A percentile compares a stretch with the other conserved stretches of the same genome.
These are phyloP conservation scores for Euleptes europaea DNA, from an alignment of 2,113 vertebrate species.

Conservation along the genomic window DNA sequence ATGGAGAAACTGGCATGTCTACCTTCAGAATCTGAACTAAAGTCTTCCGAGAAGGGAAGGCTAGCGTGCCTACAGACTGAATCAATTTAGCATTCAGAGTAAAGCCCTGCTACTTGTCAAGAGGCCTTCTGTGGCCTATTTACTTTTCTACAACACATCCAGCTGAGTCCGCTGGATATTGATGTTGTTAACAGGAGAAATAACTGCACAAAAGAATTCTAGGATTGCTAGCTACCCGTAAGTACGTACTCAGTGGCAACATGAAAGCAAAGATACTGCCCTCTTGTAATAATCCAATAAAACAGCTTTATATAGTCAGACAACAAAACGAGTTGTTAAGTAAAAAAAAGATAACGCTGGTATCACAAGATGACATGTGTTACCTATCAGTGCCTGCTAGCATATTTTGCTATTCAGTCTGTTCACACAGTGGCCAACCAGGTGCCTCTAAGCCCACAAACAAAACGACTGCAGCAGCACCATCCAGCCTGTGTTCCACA, in stretches of 20 bases:
- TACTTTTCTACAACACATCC: neutral
- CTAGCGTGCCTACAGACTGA: neutral
- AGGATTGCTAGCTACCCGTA: neutral
- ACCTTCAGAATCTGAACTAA: conserved; percentile 1
- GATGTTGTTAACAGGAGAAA: neutral
- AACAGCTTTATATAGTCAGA: neutral
- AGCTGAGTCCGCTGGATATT: neutral
- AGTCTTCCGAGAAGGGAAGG: neutral
- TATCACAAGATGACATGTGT: neutral
- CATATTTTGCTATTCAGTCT: conserved; percentile 23
- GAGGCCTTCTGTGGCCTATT: neutral
- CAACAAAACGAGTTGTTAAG: neutral
- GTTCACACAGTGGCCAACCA: no score
- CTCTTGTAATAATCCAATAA: conserved; percentile 2
- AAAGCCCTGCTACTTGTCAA: neutral
- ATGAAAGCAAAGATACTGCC: neutral
- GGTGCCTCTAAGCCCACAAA: no score
- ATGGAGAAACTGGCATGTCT: neutral
- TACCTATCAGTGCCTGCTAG: accelerated
- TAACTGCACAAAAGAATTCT: neutral
- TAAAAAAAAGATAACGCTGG: conserved; percentile 3
- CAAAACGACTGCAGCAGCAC: no score
- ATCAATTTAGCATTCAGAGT: conserved; percentile 10
- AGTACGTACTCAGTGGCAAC: conserved; percentile 4
- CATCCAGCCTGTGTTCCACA: no score